These are phyloP conservation scores for Anniella stebbinsi DNA, from an alignment of 2,797 vertebrate species.

Conservation along the genomic window DNA sequence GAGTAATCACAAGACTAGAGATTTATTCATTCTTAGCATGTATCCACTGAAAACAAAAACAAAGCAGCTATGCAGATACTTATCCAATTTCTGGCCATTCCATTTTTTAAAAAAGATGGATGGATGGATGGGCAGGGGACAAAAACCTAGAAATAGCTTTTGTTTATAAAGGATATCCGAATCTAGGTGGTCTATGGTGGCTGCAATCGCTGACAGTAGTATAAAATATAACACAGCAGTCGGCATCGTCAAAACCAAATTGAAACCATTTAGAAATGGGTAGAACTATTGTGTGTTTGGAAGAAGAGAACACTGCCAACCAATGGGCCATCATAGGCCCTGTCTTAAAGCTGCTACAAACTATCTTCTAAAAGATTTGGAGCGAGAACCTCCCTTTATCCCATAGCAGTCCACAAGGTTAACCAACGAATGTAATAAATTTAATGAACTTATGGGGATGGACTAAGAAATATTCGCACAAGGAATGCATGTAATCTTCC, in stretches of 20 bases:
- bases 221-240: not conserved
- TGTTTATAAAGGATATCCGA: conserved; percentile 47
- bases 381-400: not conserved
- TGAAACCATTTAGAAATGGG: not conserved
- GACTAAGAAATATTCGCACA: not conserved
- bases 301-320: not conserved
- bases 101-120: not conserved
- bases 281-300: not conserved
- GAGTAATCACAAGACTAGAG: conserved; percentile 36
- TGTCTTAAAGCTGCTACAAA: not conserved
- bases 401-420: not conserved
- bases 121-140: not conserved
- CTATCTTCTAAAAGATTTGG: not conserved
- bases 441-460: not conserved
- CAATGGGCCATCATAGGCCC: not conserved
- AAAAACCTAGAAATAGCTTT: conserved; percentile 19
- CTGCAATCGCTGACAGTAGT: not conserved
- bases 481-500: not conserved
- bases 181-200: not conserved
- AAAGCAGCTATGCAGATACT: conserved; percentile 40
- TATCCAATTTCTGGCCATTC: conserved; percentile 26
- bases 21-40: conserved; percentile 52
- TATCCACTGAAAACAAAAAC: conserved; percentile 46
- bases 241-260: not conserved
- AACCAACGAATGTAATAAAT: not conserved